A percentile compares a stretch with the other conserved stretches of the same genome.
phyloP scores from a whole-genome alignment of 1,140 invertebrate species.

The Agrypnia vestita region DNA sequence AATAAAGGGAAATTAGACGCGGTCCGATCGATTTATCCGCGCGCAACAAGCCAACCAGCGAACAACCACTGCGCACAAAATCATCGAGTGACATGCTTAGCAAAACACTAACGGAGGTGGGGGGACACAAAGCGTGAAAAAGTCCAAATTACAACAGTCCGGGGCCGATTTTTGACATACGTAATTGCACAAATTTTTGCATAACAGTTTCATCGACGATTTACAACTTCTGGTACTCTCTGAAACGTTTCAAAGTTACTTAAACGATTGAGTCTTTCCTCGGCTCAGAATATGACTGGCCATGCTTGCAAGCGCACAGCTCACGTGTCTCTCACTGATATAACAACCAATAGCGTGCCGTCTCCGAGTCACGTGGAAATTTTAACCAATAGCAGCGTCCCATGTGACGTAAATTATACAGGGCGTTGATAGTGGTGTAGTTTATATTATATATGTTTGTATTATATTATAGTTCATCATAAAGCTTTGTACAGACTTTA shows the following conservation, averaged over 20 bases:
- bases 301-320: conserved; percentile 65
- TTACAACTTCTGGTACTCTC: background rate
- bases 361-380: conserved; percentile 62
- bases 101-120: conserved; percentile 61
- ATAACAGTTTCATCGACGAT: conserved; percentile 31
- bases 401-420: conserved; percentile 62
- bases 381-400: conserved; percentile 61
- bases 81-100: conserved; percentile 53
- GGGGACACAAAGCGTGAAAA: conserved; percentile 55
- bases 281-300: conserved; percentile 40
- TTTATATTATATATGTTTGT: conserved; percentile 15
- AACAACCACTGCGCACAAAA: conserved; percentile 53
- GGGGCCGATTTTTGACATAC: conserved; percentile 5
- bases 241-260: conserved; percentile 10
- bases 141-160: conserved; percentile 28
- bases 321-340: conserved; percentile 64
- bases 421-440: conserved; percentile 53
- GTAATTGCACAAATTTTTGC: conserved; percentile 18
- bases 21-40: conserved; percentile 45
- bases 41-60: conserved; percentile 41
- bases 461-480: background rate
- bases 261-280: conserved; percentile 29
- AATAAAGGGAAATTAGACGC: conserved; percentile 38
- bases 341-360: conserved; percentile 49
- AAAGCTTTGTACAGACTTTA: conserved; percentile 2